Base-by-base conservation (phyloP, 2,797 vertebrate species). In the Prunella strophiata region DNA sequence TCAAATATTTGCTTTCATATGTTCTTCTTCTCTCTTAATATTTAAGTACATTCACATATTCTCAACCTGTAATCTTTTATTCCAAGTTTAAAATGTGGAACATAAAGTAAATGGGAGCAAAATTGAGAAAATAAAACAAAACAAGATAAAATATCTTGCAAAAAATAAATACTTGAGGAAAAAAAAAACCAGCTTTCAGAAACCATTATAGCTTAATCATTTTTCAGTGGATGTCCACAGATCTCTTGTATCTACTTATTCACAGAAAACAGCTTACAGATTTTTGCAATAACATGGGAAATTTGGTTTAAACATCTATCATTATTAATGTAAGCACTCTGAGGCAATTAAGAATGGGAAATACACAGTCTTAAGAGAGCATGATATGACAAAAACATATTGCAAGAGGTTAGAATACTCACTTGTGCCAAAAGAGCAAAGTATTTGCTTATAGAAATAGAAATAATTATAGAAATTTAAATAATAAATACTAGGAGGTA, bases 81-180 rank as follows among this genome's bases (percentile, higher is more conserved):
- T 51, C 19, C 20, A 65, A 43, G 27, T 51, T 61, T 52, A 59
- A 70, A 85, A 73, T 17, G 12, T 29, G 25, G 42, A 81, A 55
- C 27, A 47, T 30, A 78, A 78, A n/a, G 9, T 50, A 68, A 68
- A 38, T n/a, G 30, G 45, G n/a, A 85, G 27, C 3, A 74, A 85
- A 73, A 88, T 0, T 16, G 13, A 59, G 23, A 59, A 22, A 80
- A 85, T 25, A 43, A 77, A 87, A 15, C 4, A 58, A 70, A 71
- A 16, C 3, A 43, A 43, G 13, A 16, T 17, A 52, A 62, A 65
- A 9, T 32, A 67, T 26, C 29, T 58, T 54, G 34, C 42, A 55
- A 43, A 77, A 67, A 80, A 43, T 21, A 63, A 63, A 26, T 23
- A 55, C 0, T 0, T 30, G 16, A n/a, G 2, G 9, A 25, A 42